Evolutionary conservation across 2,797 vertebrate genomes (phyloP).

Genomic region (Tiaroga cobitis): DNA sequence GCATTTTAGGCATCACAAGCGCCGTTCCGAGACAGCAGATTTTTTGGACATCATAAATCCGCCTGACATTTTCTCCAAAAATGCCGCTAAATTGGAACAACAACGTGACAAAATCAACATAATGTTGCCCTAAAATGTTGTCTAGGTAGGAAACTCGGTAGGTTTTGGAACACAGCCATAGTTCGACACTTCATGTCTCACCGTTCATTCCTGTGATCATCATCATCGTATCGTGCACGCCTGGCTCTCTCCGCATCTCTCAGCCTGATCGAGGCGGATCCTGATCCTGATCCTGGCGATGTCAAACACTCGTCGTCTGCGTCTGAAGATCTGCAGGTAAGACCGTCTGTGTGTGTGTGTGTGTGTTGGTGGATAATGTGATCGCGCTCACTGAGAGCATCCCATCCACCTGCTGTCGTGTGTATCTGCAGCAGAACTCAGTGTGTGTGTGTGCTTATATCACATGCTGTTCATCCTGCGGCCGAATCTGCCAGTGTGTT

Average conservation of each 20-base stretch:
- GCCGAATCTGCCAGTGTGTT: neutral
- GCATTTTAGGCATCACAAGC: neutral
- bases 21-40: neutral
- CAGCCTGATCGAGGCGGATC: neutral
- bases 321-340: constrained; percentile 33
- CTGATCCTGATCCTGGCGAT: neutral
- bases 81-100: too few species aligned
- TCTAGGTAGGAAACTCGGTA: neutral
- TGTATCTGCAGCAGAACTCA: constrained; percentile 11
- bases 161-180: neutral
- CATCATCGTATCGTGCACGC: constrained; percentile 23
- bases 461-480: constrained; percentile 5
- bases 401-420: constrained; percentile 38
- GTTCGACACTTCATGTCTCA: constrained; percentile 7
- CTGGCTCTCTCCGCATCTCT: neutral
- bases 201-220: constrained; percentile 19
- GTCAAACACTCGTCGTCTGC: neutral
- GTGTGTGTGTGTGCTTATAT: neutral
- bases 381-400: constrained; percentile 12
- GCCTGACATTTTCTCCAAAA: neutral
- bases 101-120: neutral
- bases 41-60: neutral
- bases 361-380: neutral
- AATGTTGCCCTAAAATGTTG: neutral
- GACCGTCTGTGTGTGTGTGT: neutral